phyloP scores from a whole-genome alignment of 2,113 vertebrate species.

The Corythaeola cristata region DNA sequence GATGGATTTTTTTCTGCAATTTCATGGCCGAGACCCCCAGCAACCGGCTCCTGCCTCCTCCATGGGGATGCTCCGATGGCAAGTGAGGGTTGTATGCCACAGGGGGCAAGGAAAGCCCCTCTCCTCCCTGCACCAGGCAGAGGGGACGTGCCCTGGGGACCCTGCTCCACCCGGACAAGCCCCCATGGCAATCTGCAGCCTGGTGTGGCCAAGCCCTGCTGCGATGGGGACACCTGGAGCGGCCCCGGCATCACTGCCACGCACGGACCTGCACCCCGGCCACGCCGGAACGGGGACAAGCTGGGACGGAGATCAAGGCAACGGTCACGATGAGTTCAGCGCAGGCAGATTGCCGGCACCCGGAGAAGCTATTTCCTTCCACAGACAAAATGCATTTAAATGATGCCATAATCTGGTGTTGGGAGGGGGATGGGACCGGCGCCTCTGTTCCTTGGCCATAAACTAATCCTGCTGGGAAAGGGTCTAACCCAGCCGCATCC shows the following conservation, averaged over 20 bases:
- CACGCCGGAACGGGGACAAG: accelerated
- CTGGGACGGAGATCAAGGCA: background rate
- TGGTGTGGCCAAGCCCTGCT: background rate
- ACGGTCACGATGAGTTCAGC: background rate
- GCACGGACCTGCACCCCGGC: background rate
- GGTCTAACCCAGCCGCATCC: background rate
- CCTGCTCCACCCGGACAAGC: background rate
- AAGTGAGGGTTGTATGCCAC: accelerated
- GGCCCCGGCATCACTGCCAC: background rate
- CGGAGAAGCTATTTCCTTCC: background rate
- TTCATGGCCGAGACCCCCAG: background rate
- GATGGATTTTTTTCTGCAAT: accelerated
- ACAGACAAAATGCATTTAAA: constrained; percentile 31
- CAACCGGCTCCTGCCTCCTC: background rate
- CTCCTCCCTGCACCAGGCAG: background rate
- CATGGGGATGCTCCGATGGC: background rate
- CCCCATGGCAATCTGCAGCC: background rate
- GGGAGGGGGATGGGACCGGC: background rate
- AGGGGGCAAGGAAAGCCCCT: background rate
- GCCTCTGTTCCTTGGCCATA: background rate
- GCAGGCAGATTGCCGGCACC: background rate
- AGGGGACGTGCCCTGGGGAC: accelerated
- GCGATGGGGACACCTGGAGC: accelerated
- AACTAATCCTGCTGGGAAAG: background rate
- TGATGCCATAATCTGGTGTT: background rate